phyloP scores from a whole-genome alignment of 1,140 invertebrate species.

The Aphelenchoides avenae region DNA sequence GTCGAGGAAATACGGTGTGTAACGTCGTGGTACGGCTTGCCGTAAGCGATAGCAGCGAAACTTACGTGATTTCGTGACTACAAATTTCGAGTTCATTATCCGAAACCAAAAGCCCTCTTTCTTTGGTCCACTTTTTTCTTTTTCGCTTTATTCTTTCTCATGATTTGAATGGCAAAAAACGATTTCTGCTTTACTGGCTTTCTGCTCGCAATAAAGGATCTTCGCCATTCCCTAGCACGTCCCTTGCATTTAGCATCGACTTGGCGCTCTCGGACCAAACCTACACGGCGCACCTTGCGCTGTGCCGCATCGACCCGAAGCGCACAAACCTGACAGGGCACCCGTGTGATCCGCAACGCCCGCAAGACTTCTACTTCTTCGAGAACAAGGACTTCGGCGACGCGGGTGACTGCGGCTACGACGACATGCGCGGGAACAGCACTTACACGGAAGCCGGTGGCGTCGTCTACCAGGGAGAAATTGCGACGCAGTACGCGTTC shows the following conservation, averaged over 20 bases:
- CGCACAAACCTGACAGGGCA: conserved; percentile 3
- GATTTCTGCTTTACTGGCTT: conserved; percentile 6
- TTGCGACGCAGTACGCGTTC: conserved; percentile 7
- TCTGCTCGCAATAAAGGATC: neutral
- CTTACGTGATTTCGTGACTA: no score
- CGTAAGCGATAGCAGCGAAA: no score
- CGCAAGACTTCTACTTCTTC: conserved; percentile 47
- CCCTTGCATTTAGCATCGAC: conserved; percentile 18
- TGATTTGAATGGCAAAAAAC: no score
- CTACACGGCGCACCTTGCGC: conserved; percentile 29
- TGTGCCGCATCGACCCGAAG: conserved; percentile 26
- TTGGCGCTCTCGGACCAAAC: conserved; percentile 23
- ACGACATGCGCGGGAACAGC: conserved; percentile 27
- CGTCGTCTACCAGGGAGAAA: conserved; percentile 5
- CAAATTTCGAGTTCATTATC: no score
- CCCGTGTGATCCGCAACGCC: conserved; percentile 42
- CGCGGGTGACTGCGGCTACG: no score
- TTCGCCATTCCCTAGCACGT: neutral
- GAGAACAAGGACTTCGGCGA: no score
- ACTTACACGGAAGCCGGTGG: conserved; percentile 17
- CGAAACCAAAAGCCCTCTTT: no score
- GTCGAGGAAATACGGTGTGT: no score
- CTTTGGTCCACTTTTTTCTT: no score
- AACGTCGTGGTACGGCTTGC: no score
- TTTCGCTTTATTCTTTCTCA: no score